Evolutionary conservation across 2,888 invertebrate species (phyloP).

Genomic region (Meiosimyza platycephala): DNA sequence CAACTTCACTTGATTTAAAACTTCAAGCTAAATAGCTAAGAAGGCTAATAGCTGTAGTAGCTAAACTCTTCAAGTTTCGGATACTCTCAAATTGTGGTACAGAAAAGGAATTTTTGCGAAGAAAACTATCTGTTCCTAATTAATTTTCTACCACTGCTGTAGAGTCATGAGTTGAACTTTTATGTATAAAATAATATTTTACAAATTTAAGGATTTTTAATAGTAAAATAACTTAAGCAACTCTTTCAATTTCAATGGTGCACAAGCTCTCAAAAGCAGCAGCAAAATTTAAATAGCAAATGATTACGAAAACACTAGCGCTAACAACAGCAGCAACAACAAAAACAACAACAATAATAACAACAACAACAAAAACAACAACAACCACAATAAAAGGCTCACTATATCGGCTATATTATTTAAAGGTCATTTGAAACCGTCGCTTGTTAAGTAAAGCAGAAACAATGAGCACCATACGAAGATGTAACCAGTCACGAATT

Average conservation of each 20-base stretch:
- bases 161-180: too few species aligned
- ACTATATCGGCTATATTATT: conserved; percentile 27
- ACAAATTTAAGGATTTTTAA: too few species aligned
- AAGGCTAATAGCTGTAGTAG: too few species aligned
- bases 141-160: too few species aligned
- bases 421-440: conserved; percentile 43
- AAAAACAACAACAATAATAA: conserved; percentile 24
- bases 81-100: too few species aligned
- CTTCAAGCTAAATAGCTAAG: too few species aligned
- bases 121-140: too few species aligned
- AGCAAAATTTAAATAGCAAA: conserved; percentile 18
- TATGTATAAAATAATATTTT: too few species aligned
- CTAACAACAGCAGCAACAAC: conserved; percentile 10
- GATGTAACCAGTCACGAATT: conserved; percentile 39
- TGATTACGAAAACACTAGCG: conserved; percentile 6
- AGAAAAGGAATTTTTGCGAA: too few species aligned
- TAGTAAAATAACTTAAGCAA: not conserved
- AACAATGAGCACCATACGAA: conserved; percentile 33
- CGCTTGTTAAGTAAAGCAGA: conserved; percentile 44
- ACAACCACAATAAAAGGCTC: conserved; percentile 25
- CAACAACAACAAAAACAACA: conserved; percentile 17
- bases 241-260: conserved; percentile 16
- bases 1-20: too few species aligned
- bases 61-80: too few species aligned
- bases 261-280: conserved; percentile 36